A percentile compares a stretch with the other conserved stretches of the same genome.
Conservation (phyloP, 2,888 invertebrate species). For the Folsomia candida region DNA sequence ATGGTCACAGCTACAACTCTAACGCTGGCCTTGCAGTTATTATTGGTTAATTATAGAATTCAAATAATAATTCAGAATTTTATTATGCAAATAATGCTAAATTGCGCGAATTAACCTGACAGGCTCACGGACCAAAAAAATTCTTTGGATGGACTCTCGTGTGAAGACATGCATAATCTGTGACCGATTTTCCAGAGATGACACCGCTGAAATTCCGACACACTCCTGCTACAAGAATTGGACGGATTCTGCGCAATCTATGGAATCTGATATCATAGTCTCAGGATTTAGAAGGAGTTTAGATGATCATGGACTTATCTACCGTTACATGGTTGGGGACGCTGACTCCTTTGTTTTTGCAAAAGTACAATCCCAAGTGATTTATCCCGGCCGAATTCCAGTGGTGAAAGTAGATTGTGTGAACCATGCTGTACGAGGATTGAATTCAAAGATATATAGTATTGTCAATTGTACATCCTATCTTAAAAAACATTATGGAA, state of each 20-base stretch:
- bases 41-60: constrained; percentile 14
- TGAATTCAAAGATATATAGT: constrained; percentile 18
- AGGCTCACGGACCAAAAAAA: constrained; percentile 11
- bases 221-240: constrained; percentile 29
- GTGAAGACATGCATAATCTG: constrained; percentile 17
- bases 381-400: constrained; percentile 17
- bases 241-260: constrained; percentile 11
- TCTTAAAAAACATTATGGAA: background rate
- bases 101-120: no score
- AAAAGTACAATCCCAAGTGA: constrained; percentile 2
- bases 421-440: constrained; percentile 27
- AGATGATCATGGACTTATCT: constrained; percentile 25
- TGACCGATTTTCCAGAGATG: background rate
- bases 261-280: constrained; percentile 23
- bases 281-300: constrained; percentile 26
- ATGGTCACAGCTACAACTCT: constrained; percentile 23
- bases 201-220: background rate
- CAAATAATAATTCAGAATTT: background rate
- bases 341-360: constrained; percentile 31
- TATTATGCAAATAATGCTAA: background rate
- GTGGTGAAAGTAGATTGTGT: constrained; percentile 32
- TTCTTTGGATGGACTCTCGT: constrained; percentile 7
- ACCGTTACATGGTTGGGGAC: constrained; percentile 28
- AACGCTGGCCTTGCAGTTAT: constrained; percentile 20
- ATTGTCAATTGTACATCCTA: constrained; percentile 4